Base-by-base conservation (phyloP, 2,888 invertebrate genomes). In the Onchidella celtica region DNA sequence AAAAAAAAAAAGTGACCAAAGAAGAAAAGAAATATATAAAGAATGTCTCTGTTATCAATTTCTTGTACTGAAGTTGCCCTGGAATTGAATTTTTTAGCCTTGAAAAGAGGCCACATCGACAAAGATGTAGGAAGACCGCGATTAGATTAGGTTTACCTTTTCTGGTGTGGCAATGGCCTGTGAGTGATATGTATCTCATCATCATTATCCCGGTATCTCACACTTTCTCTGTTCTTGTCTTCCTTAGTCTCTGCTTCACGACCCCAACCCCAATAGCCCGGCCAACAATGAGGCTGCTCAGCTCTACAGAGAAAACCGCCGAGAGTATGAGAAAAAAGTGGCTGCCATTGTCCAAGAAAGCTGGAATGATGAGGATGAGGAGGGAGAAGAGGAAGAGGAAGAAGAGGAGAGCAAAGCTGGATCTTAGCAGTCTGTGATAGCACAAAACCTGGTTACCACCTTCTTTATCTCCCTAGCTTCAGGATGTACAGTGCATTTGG, bases 341-440 rank as follows among this genome's bases (percentile, higher is more conserved):
- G 98, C 98, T 95, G 98, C 98, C 93, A 98, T 98, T 94, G 99
- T 99, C 94, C 98, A 99, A 95, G 98, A 98, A 95, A 98, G 98
- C 95, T 99, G 98, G 96, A 90, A 90, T 85, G 91, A 90, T 84
- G 91, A 91, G 86, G 90, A 89, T 80, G 90, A 90, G 79, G 90
- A 89, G 82, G 90, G 88, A 29, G 90, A 88, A 61, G 90, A 83
- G 27, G 84, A 83, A 9, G 84, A 63, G 34, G 81, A 81, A 61
- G 73, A 34, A 27, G 73, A 61, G 24, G 82, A 81, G 34, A 81
- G 76, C 59, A 81, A 81, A 75, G 81, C 61, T 36, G 75, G 55
- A 32, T 81, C 77, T 73, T 82, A 82, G 82, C 82, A 73, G 59
- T n/a, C 32, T 79, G 79, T 79, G 47, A 61, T 72, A 63, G 38